phyloP scores from a whole-genome alignment of 1,140 invertebrate species.

The Acromyrmex charruanus region DNA sequence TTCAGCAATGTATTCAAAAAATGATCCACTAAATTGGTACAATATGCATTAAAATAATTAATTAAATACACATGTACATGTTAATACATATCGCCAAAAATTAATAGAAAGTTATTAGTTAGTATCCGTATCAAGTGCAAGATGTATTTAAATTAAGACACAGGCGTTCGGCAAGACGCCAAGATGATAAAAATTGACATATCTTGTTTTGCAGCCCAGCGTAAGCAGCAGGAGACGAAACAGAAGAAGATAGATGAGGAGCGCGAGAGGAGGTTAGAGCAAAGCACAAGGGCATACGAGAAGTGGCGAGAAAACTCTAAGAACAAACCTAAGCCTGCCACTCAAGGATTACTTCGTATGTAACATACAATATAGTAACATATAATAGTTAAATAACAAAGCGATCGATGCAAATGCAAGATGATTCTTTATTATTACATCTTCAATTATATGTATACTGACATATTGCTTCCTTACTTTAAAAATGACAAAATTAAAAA shows the following conservation, averaged over 20 bases:
- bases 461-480: too few relatives aligned
- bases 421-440: too few relatives aligned
- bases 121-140: too few relatives aligned
- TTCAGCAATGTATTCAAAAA: too few relatives aligned
- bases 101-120: too few relatives aligned
- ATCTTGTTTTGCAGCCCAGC: conserved; percentile 27
- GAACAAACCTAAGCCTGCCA: conserved; percentile 81
- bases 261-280: conserved; percentile 73
- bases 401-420: neutral
- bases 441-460: too few relatives aligned
- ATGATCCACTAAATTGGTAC: too few relatives aligned
- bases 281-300: conserved; percentile 81
- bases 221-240: conserved; percentile 71
- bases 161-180: neutral
- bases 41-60: too few relatives aligned
- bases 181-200: conserved; percentile 13
- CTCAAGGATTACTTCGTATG: conserved; percentile 84
- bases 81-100: too few relatives aligned
- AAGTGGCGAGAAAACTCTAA: conserved; percentile 82
- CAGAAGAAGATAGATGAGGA: conserved; percentile 72
- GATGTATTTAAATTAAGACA: too few relatives aligned
- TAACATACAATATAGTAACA: conserved; percentile 42
- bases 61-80: too few relatives aligned
- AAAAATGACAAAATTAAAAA: too few relatives aligned
- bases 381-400: neutral